A percentile compares a stretch with the other conserved stretches of the same genome.
Evolutionary conservation across 2,797 vertebrate species (phyloP).

Genomic region (Molossus molossus): DNA sequence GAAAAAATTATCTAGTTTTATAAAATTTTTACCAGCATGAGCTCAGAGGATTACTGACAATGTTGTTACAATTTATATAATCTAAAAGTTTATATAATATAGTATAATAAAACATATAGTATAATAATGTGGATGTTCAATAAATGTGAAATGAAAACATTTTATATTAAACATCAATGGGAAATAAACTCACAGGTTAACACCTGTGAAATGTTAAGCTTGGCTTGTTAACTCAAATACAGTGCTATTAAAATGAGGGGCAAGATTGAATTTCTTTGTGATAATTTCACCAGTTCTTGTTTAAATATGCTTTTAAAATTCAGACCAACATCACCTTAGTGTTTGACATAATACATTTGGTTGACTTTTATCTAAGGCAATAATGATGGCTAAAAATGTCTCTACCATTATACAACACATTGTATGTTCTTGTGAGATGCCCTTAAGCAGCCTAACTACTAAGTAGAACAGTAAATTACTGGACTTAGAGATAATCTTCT

Average conservation of each 20-base stretch:
- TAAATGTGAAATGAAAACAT: conserved; percentile 71
- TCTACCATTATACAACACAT: conserved; percentile 84
- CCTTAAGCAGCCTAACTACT: conserved; percentile 87
- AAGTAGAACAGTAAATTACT: conserved; percentile 87
- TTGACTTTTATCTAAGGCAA: conserved; percentile 85
- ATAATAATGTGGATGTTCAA: conserved; percentile 7
- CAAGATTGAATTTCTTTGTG: conserved; percentile 64
- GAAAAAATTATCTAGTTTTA: conserved; percentile 35
- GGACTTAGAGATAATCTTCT: conserved; percentile 84
- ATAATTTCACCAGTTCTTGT: conserved; percentile 58
- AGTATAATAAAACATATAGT: background rate
- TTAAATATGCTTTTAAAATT: conserved; percentile 73
- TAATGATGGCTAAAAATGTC: conserved; percentile 89
- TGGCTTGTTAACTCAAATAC: conserved; percentile 64
- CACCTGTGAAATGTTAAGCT: conserved; percentile 66
- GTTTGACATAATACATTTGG: conserved; percentile 84
- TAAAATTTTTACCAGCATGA: conserved; percentile 23
- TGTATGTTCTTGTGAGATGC: conserved; percentile 85
- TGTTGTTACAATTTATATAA: conserved; percentile 16
- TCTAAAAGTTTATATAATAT: conserved; percentile 48
- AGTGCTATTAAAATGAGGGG: conserved; percentile 52
- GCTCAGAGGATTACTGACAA: conserved; percentile 34
- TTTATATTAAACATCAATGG: conserved; percentile 67
- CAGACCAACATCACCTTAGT: conserved; percentile 29
- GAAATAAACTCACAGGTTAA: conserved; percentile 69